Percentiles rank a stretch among this genome's conserved stretches.
phyloP scores from a whole-genome alignment of 2,113 vertebrate genomes.

The Colistium nudipinnis region DNA sequence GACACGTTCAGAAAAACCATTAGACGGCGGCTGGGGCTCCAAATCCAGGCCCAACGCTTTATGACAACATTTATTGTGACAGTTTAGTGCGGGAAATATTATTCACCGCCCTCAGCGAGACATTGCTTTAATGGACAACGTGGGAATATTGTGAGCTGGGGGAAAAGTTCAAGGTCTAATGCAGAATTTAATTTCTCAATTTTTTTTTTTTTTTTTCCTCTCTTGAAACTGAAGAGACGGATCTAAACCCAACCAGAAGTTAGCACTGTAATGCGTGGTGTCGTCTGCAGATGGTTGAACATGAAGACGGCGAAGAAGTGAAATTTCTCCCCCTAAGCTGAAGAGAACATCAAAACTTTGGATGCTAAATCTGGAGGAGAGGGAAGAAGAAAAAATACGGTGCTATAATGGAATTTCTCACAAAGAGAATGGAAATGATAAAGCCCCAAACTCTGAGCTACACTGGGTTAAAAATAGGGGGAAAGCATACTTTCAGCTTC shows the following conservation, averaged over 20 bases:
- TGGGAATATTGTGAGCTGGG: conserved; percentile 28
- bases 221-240: conserved; percentile 32
- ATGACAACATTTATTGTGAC: conserved; percentile 30
- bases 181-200: not conserved
- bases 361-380: conserved; percentile 30
- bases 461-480: conserved; percentile 53
- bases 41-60: not conserved
- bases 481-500: conserved; percentile 7
- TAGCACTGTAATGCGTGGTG: conserved; percentile 18
- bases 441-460: conserved; percentile 11
- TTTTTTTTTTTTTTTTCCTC: not conserved
- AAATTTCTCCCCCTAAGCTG: conserved; percentile 45
- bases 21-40: not conserved
- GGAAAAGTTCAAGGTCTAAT: conserved; percentile 44
- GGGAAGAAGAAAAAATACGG: conserved; percentile 8
- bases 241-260: conserved; percentile 33
- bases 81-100: conserved; percentile 16
- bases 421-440: conserved; percentile 40
- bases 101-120: conserved; percentile 32
- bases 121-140: conserved; percentile 48
- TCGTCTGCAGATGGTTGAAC: conserved; percentile 9
- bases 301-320: conserved; percentile 27
- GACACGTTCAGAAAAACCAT: conserved; percentile 32
- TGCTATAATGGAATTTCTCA: conserved; percentile 26
- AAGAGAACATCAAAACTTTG: conserved; percentile 31